Evolutionary conservation across 2,797 vertebrate species (phyloP), one percentile per base, ranked within the genome.

Genomic region (Mastacembelus armatus): DNA sequence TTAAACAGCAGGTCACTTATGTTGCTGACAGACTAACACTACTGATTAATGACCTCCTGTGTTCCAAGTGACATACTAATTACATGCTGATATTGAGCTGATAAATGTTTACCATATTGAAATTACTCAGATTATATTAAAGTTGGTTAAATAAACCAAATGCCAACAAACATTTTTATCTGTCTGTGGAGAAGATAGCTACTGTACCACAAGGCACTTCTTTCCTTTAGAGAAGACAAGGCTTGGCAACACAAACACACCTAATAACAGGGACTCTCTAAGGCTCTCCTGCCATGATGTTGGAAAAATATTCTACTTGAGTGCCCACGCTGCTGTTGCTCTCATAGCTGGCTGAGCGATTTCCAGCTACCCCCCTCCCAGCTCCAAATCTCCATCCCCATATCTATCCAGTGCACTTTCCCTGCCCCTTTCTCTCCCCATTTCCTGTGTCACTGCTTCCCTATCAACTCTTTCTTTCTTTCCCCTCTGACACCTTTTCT

Each of bases 301-400:
- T 79, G 73, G 83, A 67, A 79, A 86, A 79, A 87, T 77, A 83
- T 82, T 80, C 72, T 58, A 66, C 79, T 84, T 66, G 80, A 85
- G 69, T 85, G 77, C 77, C 80, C 71, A 81, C 52, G 19, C 73
- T 43, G 44, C 64, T 69, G 68, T 71, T 61, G 60, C 74, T 72
- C 78, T 81, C 76, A 61, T 51, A 55, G 27, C 52, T 21, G 38
- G 52, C 55, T 58, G 68, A 67, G 50, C 42, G 4, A 5, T 52
- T 50, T 62, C 57, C 9, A 11, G n/a, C 21, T 4, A n/a, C 10
- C 15, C 33, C 16, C 14, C 3, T 2, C 21, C 2, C 35, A n/a
- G n/a, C n/a, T n/a, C n/a, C n/a, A n/a, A n/a, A 32, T 30, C 52
- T 75, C 54, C 22, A 59, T 68, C 50, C 68, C 70, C 33, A 39